Evolutionary conservation across 2,797 vertebrate genomes (phyloP), one percentile per base, ranked within the genome.

Genomic region (Lindbergichthys nudifrons): DNA sequence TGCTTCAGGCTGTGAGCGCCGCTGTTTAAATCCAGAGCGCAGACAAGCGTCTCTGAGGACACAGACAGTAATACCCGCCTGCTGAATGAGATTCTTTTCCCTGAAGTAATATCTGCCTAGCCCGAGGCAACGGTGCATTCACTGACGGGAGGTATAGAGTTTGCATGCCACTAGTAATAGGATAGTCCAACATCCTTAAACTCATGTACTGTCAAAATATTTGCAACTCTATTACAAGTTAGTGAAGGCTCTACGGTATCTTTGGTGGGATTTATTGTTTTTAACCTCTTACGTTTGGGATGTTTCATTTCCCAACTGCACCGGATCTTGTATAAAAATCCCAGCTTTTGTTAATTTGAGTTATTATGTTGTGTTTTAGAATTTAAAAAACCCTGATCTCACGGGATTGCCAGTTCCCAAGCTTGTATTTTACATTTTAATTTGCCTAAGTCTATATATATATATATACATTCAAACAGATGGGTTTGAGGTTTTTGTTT

Each of bases 61-160:
- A 75, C 63, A 70, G 84, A 71, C 69, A 46, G 84, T 60, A 87
- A 88, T 89, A 89, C 76, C 84, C 63, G 77, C 75, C 64, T 32
- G 63, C 75, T 79, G 59, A 74, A 82, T 67, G 79, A 75, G 84
- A 85, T 82, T 82, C 76, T 79, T 84, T 80, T 77, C n/a, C 81
- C 82, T 86, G 67, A 87, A 91, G 84, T 91, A 90, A 91, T 92
- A 91, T 90, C 84, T 79, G 68, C 77, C 66, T 73, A 73, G 76
- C 86, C 84, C 15, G 10, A 66, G 85, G 89, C 77, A 66, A 15
- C 75, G 23, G 47, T 77, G 65, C 65, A 48, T 88, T 78, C 81
- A 70, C 80, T 74, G 80, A 85, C 81, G 68, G 69, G 74, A 83
- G 59, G 72, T 73, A 77, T 74, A 78, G 80, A 60, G 82, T 77